phyloP scores from a whole-genome alignment of 2,113 vertebrate species.

The Rhinolophus sinicus region DNA sequence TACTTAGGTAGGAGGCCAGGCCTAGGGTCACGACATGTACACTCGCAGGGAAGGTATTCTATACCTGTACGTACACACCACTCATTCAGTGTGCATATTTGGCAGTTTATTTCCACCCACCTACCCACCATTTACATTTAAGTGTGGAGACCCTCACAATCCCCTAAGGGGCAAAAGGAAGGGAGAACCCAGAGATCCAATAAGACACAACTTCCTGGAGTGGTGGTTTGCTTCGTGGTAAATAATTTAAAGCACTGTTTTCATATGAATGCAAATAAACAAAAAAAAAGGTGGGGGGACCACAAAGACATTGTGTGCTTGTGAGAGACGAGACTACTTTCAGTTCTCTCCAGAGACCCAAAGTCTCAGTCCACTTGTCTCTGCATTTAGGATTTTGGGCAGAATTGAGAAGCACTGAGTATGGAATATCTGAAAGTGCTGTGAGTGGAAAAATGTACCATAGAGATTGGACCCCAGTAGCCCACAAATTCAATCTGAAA shows the following conservation, averaged over 20 bases:
- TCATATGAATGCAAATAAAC: background rate
- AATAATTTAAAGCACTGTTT: background rate
- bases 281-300: background rate
- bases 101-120: background rate
- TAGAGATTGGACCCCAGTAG: background rate
- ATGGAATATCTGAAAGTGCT: background rate
- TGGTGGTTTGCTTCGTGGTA: background rate
- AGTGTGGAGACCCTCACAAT: background rate
- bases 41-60: background rate
- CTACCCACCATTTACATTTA: background rate
- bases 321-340: background rate
- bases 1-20: background rate
- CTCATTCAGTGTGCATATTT: background rate
- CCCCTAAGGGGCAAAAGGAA: background rate
- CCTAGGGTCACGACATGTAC: accelerated
- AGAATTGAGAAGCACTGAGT: background rate
- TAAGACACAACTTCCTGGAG: background rate
- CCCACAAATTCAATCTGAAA: background rate
- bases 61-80: accelerated
- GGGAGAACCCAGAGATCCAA: background rate
- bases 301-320: background rate
- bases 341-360: background rate
- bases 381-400: background rate
- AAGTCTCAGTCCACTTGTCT: background rate
- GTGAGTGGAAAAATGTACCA: background rate